Base-by-base conservation (phyloP, 1,140 invertebrate species). In the Maniola jurtina region DNA sequence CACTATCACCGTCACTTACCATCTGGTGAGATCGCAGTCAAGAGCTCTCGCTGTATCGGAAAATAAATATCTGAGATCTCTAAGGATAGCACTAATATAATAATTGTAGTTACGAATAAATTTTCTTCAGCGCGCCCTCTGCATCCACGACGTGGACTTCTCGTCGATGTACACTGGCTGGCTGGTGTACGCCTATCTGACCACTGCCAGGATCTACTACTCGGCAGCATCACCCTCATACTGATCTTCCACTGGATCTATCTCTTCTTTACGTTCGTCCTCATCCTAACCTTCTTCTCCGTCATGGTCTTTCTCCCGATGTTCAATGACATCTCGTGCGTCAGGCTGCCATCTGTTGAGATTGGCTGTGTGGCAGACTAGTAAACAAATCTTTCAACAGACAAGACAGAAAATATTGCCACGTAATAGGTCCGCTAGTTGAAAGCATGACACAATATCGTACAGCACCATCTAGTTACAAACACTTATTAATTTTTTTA, bases 211-310 rank as follows among this genome's bases (percentile, higher is more conserved):
- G 0, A 71, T 80, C 11, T 83, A 80, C 48, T 84, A 10, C 70
- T 86, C 3, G 83, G 71, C 16, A 66, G 77, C 54, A 70, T 87
- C 15, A 74, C 82, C 4, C 72, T 89, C 7, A 83, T 86, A 52
- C 72, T 85, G 11, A 80, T 86, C 47, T 89, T 87, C 74, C 68
- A 84, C 1, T 89, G 86, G 86, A 83, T 89, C 61, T 77, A 85
- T 36, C 64, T 86, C 6, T n/a, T 86, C 11, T 74, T 71, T 34
- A 77, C 79, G 0, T 64, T 89, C 11, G 38, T 83, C 10, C 70
- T 84, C 5, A 36, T 87, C 16, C 45, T 84, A 1, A 68, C 75
- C 0, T 89, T 85, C 52, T 62, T 80, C 4, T 77, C 80, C 0
- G 75, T 87, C 8, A 83, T 85, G 77, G 77, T 81, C 11, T 25